phyloP scores from a whole-genome alignment of 1,140 invertebrate genomes.

The Leptinotarsa texana region DNA sequence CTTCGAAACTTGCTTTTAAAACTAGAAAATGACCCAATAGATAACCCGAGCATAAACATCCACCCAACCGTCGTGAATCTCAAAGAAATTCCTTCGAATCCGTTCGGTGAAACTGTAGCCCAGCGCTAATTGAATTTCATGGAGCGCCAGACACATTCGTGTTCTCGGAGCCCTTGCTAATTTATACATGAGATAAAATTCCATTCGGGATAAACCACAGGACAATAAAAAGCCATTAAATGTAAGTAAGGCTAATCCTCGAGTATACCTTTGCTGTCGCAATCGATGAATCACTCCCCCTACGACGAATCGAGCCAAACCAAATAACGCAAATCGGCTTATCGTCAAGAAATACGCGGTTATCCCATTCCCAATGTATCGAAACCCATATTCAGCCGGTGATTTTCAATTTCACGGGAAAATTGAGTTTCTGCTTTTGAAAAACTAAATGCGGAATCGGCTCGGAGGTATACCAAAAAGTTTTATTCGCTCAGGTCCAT shows the following conservation, averaged over 20 bases:
- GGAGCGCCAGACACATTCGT: neutral
- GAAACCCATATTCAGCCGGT: neutral
- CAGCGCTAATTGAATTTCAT: neutral
- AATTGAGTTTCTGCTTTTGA: conserved; percentile 6
- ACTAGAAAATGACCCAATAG: no score
- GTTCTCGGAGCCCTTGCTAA: neutral
- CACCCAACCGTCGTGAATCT: no score
- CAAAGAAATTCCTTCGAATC: no score
- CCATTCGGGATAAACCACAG: neutral
- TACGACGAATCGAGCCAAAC: neutral
- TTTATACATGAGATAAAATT: neutral
- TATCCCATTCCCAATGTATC: neutral
- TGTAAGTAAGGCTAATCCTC: conserved; percentile 1
- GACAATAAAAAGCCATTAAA: conserved; percentile 1
- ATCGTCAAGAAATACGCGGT: conserved; percentile 7
- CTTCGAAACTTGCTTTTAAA: no score
- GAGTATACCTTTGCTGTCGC: conserved; percentile 6
- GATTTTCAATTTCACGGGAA: conserved; percentile 8
- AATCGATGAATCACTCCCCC: neutral
- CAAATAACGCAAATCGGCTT: conserved; percentile 13
- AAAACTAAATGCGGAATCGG: neutral
- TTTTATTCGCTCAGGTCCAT: no score
- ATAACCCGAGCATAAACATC: no score
- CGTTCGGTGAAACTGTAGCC: no score
- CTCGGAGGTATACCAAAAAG: no score